Conservation (phyloP, 1,140 invertebrate genomes). For the Adoxophyes honmai region DNA sequence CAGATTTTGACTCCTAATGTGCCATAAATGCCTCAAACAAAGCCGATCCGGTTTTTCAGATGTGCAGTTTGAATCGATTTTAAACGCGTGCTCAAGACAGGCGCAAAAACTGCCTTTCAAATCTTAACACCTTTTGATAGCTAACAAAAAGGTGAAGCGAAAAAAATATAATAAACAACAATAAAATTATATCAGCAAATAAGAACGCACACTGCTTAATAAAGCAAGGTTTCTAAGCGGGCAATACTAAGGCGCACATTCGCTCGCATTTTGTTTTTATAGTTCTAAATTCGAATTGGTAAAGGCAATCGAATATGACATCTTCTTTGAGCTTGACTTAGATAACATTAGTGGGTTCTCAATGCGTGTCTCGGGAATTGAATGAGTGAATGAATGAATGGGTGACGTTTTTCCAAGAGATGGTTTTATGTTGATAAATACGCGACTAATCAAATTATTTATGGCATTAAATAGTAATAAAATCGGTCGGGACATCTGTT, state of each 20-base stretch:
- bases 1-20: not conserved
- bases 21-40: constrained; percentile 22
- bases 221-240: not conserved
- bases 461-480: constrained; percentile 71
- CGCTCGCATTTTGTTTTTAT: not conserved
- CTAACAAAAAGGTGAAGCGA: constrained; percentile 42
- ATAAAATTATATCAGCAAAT: constrained; percentile 39
- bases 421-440: constrained; percentile 71
- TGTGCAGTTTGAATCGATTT: constrained; percentile 30
- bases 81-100: constrained; percentile 62
- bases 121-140: constrained; percentile 58
- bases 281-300: not conserved
- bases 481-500: constrained; percentile 50
- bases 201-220: not conserved
- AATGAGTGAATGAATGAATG: constrained; percentile 47
- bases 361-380: constrained; percentile 53
- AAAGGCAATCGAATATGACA: constrained; percentile 36
- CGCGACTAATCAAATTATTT: constrained; percentile 76
- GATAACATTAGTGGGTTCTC: constrained; percentile 75
- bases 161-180: constrained; percentile 57
- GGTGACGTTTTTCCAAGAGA: constrained; percentile 66
- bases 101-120: constrained; percentile 56
- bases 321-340: constrained; percentile 57
- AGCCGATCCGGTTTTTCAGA: constrained; percentile 25
- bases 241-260: constrained; percentile 25